Evolutionary conservation across 1,140 invertebrate species (phyloP), one percentile per base, ranked within the genome.

Genomic region (Tribolium castaneum): DNA sequence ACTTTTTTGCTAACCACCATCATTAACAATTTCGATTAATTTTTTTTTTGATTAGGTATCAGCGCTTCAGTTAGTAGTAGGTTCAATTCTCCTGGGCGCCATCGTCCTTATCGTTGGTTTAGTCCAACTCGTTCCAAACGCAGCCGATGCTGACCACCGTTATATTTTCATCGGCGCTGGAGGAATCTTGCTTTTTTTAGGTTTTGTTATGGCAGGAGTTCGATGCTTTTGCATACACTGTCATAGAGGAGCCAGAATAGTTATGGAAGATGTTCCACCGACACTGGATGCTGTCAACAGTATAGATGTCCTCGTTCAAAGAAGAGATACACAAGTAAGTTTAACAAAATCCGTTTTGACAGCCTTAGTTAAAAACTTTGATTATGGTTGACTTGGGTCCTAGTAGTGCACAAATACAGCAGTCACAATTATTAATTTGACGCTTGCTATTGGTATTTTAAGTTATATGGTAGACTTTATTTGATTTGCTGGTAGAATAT

Each of bases 71-170:
- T 89, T 93, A 16, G 90, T 94, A 72, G 93, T 95, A 49, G 91
- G 94, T 22, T 93, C 92, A 4, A 87, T 94, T 71, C 88, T 95
- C 30, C 86, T 94, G 80, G 94, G 94, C 56, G 92, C 92, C 80
- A 92, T 94, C 81, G 90, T 94, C 50, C 87, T 95, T 75, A 92
- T 95, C 62, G 93, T 95, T 82, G 94, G 94, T 77, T 87, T 95
- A 83, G 93, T 95, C 77, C 94, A 95, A 87, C 87, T 95, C 81
- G 93, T 92, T 13, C 94, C 94, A 13, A 93, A 93, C 49, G 93
- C 94, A 25, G 93, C 94, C 81, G 93, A 93, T 14, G 92, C 92
- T 13, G 92, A 93, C 82, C 92, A 94, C 85, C 90, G 92, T 80
- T 92, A 92, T 84, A 90, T 91, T 82, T 89, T 94, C 78, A 90